Conservation (phyloP, 2,113 vertebrate species). For the Corapipo altera region DNA sequence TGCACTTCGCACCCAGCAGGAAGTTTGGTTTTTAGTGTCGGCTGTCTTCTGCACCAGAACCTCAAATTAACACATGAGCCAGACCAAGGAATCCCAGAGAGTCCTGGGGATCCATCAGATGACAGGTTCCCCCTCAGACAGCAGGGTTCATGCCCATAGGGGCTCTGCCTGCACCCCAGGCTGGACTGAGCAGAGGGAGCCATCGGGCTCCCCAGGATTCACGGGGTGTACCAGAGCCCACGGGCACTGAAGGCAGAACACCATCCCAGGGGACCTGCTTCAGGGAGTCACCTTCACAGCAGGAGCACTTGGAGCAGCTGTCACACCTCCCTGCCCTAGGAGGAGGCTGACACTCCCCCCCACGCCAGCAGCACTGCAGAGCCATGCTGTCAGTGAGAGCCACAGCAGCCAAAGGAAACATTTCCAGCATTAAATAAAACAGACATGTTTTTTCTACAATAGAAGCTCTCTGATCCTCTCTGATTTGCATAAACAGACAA, state of each 20-base stretch:
- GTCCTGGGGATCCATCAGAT: background rate
- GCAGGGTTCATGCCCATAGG: background rate
- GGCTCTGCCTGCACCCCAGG: background rate
- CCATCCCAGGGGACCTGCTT: background rate
- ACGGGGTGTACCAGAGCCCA: background rate
- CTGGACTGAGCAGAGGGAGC: accelerated
- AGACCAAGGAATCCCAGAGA: background rate
- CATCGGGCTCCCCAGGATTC: background rate
- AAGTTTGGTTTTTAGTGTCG: background rate
- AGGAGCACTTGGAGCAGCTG: background rate
- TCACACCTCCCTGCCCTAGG: background rate
- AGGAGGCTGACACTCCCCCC: background rate
- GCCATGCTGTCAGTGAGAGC: background rate
- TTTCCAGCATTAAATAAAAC: conserved; percentile 71
- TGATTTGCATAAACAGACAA: conserved; percentile 81
- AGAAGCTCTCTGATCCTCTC: conserved; percentile 63
- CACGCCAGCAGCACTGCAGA: background rate
- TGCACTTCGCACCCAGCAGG: background rate
- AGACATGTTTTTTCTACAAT: conserved; percentile 68
- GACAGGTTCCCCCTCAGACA: accelerated
- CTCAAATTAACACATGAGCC: background rate
- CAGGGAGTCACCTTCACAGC: background rate
- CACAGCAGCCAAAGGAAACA: conserved; percentile 33
- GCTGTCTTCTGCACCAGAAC: background rate
- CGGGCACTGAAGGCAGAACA: background rate